Percentiles rank a stretch among this genome's conserved stretches.
phyloP scores from a whole-genome alignment of 2,888 invertebrate species.

The Coenonympha arcania region DNA sequence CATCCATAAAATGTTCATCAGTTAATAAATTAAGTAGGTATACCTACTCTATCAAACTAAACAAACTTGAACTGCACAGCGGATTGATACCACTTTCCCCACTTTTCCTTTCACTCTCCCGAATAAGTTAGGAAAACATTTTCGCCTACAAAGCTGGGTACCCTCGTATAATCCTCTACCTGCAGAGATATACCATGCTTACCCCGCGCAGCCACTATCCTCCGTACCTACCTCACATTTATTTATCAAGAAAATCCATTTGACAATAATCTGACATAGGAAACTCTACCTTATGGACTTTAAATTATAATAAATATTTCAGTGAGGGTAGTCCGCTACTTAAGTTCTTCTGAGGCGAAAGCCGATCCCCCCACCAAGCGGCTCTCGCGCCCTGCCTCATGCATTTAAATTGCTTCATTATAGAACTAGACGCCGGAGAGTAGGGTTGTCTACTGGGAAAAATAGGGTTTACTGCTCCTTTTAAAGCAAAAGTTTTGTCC shows the following conservation, averaged over 20 bases:
- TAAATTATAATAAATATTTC: slow-evolving; percentile 28
- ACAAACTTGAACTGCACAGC: slow-evolving; percentile 20
- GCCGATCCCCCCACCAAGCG: slow-evolving; percentile 60
- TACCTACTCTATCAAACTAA: slow-evolving; percentile 4
- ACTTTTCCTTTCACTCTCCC: slow-evolving; percentile 67
- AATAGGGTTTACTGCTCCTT: slow-evolving; percentile 32
- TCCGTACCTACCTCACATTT: slow-evolving; percentile 57
- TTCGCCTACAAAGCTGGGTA: slow-evolving; percentile 59
- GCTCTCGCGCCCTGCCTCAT: slow-evolving; percentile 74
- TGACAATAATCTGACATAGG: slow-evolving; percentile 6
- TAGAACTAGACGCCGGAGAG: slow-evolving; percentile 63
- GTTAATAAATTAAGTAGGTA: slow-evolving; percentile 7
- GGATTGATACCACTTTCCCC: slow-evolving; percentile 61
- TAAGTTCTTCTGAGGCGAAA: slow-evolving; percentile 38
- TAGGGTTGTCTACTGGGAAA: slow-evolving; percentile 67
- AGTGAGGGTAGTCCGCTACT: slow-evolving; percentile 23
- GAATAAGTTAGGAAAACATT: slow-evolving; percentile 72
- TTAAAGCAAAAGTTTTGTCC: slow-evolving; percentile 31
- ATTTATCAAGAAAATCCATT: slow-evolving; percentile 26
- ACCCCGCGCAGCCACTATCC: slow-evolving; percentile 70
- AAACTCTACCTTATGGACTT: slow-evolving; percentile 15
- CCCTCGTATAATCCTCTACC: slow-evolving; percentile 70
- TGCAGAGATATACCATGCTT: slow-evolving; percentile 70
- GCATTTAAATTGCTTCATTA: slow-evolving; percentile 77
- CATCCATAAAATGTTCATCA: not conserved